Conservation (phyloP, 1,140 invertebrate genomes). For the Aricia agestis region DNA sequence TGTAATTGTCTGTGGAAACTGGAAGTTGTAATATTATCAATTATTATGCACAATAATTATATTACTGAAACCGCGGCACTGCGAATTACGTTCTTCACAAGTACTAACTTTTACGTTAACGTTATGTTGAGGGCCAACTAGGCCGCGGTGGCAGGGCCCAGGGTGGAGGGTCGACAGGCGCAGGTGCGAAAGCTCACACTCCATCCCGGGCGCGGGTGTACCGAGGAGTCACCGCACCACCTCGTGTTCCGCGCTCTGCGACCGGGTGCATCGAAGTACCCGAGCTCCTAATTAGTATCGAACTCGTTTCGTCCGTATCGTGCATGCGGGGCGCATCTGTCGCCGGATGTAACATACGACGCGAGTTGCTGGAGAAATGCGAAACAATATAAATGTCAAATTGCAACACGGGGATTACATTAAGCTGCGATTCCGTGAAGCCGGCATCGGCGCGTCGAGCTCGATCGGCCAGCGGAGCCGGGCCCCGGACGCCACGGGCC, state of each 20-base stretch:
- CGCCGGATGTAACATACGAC: neutral
- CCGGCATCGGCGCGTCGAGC: neutral
- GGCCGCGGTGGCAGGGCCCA: too few relatives aligned
- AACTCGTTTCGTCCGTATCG: neutral
- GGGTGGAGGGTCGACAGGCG: too few relatives aligned
- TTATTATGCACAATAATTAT: too few relatives aligned
- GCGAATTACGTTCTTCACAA: too few relatives aligned
- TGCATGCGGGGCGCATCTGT: neutral
- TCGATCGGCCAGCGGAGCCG: neutral
- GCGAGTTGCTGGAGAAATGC: neutral
- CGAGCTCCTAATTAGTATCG: neutral
- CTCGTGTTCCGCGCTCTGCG: neutral
- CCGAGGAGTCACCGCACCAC: too few relatives aligned
- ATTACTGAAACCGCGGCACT: too few relatives aligned
- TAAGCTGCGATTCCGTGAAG: neutral
- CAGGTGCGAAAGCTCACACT: too few relatives aligned
- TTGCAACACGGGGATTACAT: neutral
- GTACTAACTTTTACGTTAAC: too few relatives aligned
- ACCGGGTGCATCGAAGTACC: neutral
- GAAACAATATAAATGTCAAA: conserved; percentile 1
- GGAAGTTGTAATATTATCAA: too few relatives aligned
- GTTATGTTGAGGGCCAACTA: too few relatives aligned
- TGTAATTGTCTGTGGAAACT: neutral
- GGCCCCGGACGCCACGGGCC: too few relatives aligned
- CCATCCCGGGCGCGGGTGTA: too few relatives aligned